Conservation (phyloP, 2,113 vertebrate genomes). For the Malurus elegans region DNA sequence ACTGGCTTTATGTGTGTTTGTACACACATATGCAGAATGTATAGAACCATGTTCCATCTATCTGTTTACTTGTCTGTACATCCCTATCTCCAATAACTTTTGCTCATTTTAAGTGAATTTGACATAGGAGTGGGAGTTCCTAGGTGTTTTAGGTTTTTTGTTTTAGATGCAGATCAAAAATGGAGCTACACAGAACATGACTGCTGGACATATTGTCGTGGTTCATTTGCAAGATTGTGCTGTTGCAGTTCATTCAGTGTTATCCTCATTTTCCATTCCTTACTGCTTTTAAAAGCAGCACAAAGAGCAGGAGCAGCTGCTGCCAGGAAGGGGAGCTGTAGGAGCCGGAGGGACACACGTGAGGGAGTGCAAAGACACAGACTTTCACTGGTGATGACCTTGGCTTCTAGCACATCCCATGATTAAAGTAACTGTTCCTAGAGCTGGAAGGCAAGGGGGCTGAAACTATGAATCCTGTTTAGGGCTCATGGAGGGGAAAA, state of each 20-base stretch:
- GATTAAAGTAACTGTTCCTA: background rate
- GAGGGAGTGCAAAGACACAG: background rate
- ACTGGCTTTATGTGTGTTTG: background rate
- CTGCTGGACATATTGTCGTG: background rate
- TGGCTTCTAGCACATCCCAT: background rate
- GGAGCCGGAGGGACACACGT: background rate
- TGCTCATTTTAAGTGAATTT: background rate
- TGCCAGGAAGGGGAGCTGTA: slow-evolving; percentile 8
- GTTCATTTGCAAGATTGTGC: background rate
- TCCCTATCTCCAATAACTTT: background rate
- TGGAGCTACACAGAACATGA: background rate
- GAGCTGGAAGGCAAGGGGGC: background rate
- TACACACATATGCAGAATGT: background rate
- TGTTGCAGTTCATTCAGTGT: background rate
- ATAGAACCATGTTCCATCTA: background rate
- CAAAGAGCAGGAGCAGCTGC: background rate
- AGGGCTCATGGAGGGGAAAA: background rate
- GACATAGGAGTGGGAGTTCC: background rate
- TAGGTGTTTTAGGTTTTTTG: background rate
- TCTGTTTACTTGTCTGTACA: background rate
- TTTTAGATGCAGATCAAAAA: background rate
- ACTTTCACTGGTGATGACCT: background rate
- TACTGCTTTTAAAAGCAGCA: background rate
- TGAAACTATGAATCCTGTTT: background rate
- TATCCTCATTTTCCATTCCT: background rate